Evolutionary conservation across 2,113 vertebrate species (phyloP).

Genomic region (Campylomormyrus tamandua): DNA sequence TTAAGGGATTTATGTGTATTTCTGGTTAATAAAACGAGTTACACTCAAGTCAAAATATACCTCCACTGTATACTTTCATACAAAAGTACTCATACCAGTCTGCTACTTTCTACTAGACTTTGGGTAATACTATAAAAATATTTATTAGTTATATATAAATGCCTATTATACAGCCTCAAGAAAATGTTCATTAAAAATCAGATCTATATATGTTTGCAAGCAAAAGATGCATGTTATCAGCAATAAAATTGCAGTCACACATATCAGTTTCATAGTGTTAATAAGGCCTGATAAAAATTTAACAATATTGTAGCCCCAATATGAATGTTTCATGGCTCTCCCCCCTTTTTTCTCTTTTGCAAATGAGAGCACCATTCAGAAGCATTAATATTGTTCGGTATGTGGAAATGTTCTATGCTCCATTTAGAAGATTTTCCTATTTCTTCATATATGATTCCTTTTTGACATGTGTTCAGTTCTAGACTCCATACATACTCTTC

Average conservation of each 20-base stretch:
- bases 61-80: not conserved
- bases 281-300: slow-evolving; percentile 50
- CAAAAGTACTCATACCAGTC: not conserved
- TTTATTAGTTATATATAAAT: not conserved
- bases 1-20: not conserved
- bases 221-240: slow-evolving; percentile 28
- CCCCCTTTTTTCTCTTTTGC: slow-evolving; percentile 32
- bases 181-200: not conserved
- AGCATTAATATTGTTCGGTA: not conserved
- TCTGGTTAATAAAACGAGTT: not conserved
- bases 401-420: not conserved
- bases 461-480: not conserved
- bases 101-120: not conserved
- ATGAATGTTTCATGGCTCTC: slow-evolving; percentile 47
- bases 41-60: not conserved
- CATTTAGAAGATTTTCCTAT: not conserved
- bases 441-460: not conserved
- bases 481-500: not conserved
- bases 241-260: slow-evolving; percentile 40
- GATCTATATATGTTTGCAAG: slow-evolving; percentile 29
- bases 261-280: slow-evolving; percentile 48
- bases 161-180: not conserved
- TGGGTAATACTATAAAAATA: not conserved
- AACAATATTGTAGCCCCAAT: slow-evolving; percentile 42
- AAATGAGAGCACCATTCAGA: slow-evolving; percentile 13